Conservation (phyloP, 1,140 invertebrate genomes). For the Portunus trituberculatus region DNA sequence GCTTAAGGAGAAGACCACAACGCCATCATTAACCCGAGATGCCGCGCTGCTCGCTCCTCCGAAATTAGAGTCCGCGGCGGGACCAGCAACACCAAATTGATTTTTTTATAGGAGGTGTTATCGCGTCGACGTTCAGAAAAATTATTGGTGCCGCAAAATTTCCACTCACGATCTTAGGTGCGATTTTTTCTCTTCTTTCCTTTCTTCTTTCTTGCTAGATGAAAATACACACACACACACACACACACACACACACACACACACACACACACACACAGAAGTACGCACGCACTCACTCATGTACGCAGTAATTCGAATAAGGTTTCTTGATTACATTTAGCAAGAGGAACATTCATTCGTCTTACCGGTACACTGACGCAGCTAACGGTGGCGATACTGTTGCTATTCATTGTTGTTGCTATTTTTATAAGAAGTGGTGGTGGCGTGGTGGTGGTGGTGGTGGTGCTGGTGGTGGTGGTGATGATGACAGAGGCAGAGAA, state of each 20-base stretch:
- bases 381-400: not conserved
- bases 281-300: too few relatives aligned
- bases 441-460: not conserved
- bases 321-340: too few relatives aligned
- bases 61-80: not conserved
- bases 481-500: not conserved
- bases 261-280: not conserved
- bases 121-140: not conserved
- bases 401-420: not conserved
- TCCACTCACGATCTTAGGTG: conserved; percentile 18
- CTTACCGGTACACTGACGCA: too few relatives aligned
- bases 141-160: not conserved
- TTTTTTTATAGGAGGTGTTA: conserved; percentile 13
- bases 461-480: not conserved
- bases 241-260: not conserved
- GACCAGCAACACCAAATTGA: not conserved
- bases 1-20: not conserved
- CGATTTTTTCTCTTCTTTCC: not conserved
- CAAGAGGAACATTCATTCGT: too few relatives aligned
- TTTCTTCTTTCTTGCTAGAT: not conserved
- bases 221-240: not conserved
- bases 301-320: too few relatives aligned
- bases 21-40: not conserved
- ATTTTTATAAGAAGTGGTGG: not conserved
- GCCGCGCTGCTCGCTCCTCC: not conserved